A percentile compares a stretch with the other conserved stretches of the same genome.
phyloP scores from a whole-genome alignment of 2,113 vertebrate genomes.

The Xerus inauris region DNA sequence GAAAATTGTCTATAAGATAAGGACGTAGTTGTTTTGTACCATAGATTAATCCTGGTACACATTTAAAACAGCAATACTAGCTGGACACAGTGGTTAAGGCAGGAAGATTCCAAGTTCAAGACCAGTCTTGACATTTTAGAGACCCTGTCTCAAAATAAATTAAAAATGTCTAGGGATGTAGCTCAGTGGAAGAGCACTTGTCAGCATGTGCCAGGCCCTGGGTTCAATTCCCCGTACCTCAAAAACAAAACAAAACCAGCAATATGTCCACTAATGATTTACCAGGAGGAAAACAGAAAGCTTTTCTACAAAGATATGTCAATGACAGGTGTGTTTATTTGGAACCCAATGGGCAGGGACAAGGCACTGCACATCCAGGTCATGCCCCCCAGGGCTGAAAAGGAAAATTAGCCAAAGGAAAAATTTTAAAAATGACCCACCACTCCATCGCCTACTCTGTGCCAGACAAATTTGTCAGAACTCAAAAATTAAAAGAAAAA shows the following conservation, averaged over 20 bases:
- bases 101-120: background rate
- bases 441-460: background rate
- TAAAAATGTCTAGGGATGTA: too few relatives aligned
- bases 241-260: conserved; percentile 25
- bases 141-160: too few relatives aligned
- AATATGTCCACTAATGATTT: conserved; percentile 14
- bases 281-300: background rate
- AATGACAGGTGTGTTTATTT: conserved; percentile 44
- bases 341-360: background rate
- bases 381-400: background rate
- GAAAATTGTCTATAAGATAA: background rate
- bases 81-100: background rate
- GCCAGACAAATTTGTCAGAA: background rate
- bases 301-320: conserved; percentile 32
- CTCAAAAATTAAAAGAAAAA: background rate
- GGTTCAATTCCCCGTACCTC: too few relatives aligned
- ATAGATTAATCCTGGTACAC: background rate
- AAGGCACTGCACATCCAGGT: background rate
- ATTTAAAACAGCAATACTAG: background rate
- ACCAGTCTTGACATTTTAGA: background rate
- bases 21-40: background rate
- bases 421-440: background rate
- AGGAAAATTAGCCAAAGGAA: background rate
- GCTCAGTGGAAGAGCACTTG: too few relatives aligned
- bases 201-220: too few relatives aligned